A percentile compares a stretch with the other conserved stretches of the same genome.
Evolutionary conservation across 2,888 invertebrate species (phyloP).

Genomic region (Neoitamus cyanurus): DNA sequence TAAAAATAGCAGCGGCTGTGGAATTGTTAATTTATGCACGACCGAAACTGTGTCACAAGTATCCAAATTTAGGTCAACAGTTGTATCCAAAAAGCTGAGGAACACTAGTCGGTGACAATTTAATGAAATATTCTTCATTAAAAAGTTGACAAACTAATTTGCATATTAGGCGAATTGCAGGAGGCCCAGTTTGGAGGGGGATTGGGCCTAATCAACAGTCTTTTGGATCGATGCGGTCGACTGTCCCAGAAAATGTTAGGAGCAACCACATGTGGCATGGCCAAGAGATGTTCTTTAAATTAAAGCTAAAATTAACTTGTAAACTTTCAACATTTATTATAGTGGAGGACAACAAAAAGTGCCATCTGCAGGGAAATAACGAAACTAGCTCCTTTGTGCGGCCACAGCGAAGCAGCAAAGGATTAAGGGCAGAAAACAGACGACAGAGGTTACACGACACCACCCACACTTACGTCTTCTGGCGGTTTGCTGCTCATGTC

Average conservation of each 20-base stretch:
- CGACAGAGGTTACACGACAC: background rate
- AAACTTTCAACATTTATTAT: constrained; percentile 36
- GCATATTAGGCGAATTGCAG: background rate
- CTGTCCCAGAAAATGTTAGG: background rate
- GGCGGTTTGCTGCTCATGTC: background rate
- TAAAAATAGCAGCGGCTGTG: too few relatives aligned
- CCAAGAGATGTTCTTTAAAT: constrained; percentile 18
- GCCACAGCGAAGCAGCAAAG: background rate
- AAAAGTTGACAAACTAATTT: constrained; percentile 24
- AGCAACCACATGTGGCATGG: constrained; percentile 22
- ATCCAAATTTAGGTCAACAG: background rate
- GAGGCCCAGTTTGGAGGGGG: background rate
- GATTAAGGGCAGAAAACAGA: background rate
- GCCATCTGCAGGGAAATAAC: constrained; percentile 34
- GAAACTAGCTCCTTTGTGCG: constrained; percentile 20
- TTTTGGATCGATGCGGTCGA: background rate
- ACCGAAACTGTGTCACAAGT: background rate
- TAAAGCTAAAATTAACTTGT: constrained; percentile 21
- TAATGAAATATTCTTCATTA: constrained; percentile 27
- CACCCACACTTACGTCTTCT: background rate
- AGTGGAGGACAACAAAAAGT: background rate
- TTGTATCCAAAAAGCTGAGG: background rate
- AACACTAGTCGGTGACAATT: background rate
- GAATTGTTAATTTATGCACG: background rate
- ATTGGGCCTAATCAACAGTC: constrained; percentile 21